Percentiles rank a stretch among this genome's conserved stretches.
These are phyloP conservation scores for Piezodorus guildinii DNA, from an alignment of 1,140 invertebrate species.

Conservation along the genomic window DNA sequence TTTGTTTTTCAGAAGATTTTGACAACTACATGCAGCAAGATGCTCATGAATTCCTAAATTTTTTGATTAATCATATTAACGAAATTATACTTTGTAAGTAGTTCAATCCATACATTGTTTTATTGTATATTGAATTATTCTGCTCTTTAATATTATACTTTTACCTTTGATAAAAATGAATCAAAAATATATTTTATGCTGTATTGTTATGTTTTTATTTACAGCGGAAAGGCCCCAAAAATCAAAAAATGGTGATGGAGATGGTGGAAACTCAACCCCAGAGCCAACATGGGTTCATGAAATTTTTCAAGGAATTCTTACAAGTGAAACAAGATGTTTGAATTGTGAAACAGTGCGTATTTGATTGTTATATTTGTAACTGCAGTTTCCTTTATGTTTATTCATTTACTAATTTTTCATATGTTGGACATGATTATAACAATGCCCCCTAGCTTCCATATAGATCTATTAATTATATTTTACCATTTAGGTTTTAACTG, in stretches of 20 bases:
- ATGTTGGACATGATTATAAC: too few species aligned
- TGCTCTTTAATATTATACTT: background rate
- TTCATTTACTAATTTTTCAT: too few species aligned
- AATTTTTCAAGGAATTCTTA: slow-evolving; percentile 98
- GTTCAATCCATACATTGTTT: background rate
- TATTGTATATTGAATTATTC: background rate
- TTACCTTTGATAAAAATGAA: background rate
- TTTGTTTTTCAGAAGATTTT: slow-evolving; percentile 75
- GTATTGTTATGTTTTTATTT: slow-evolving; percentile 28
- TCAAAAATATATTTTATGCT: slow-evolving; percentile 14
- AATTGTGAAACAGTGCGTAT: slow-evolving; percentile 92
- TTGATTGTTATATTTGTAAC: background rate
- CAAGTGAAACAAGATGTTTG: slow-evolving; percentile 96
- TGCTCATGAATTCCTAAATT: slow-evolving; percentile 99
- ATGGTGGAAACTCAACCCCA: slow-evolving; percentile 33
- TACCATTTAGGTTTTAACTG: too few species aligned
- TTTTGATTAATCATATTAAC: slow-evolving; percentile 93
- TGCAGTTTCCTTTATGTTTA: too few species aligned
- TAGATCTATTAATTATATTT: too few species aligned
- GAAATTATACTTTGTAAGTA: slow-evolving; percentile 78
- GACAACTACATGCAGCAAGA: slow-evolving; percentile 99
- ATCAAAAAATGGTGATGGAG: slow-evolving; percentile 38
- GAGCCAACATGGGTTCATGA: slow-evolving; percentile 99
- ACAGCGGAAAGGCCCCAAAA: slow-evolving; percentile 68
- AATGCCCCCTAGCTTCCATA: too few species aligned